Evolutionary conservation across 2,797 vertebrate genomes (phyloP).

Genomic region (Phylloscopus collybita): DNA sequence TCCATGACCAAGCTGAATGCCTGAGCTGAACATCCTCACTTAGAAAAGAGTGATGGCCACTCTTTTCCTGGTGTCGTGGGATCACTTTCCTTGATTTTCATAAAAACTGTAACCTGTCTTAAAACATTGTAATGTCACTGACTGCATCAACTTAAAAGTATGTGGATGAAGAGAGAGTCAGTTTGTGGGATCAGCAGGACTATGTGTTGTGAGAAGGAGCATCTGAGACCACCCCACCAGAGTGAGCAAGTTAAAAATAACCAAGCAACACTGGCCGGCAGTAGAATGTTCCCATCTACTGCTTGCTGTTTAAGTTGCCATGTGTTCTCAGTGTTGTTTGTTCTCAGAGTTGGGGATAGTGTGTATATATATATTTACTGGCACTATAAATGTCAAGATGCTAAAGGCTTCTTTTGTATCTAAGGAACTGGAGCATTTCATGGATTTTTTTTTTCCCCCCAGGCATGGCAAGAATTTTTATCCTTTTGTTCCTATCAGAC

Average conservation of each 20-base stretch:
- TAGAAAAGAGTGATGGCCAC: background rate
- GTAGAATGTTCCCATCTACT: background rate
- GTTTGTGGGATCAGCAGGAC: background rate
- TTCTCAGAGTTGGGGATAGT: background rate
- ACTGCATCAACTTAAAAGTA: background rate
- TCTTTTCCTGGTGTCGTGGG: background rate
- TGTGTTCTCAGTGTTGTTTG: background rate
- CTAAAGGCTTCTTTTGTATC: background rate
- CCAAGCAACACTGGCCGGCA: background rate
- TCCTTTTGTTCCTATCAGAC: background rate
- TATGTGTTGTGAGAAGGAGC: background rate
- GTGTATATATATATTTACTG: background rate
- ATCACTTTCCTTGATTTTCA: background rate
- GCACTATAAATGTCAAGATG: background rate
- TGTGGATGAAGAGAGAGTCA: background rate
- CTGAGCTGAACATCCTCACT: background rate
- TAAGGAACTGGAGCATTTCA: background rate
- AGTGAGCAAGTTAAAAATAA: background rate
- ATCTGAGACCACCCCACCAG: background rate
- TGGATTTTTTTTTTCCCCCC: background rate
- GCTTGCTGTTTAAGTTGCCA: background rate
- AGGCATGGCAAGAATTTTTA: background rate
- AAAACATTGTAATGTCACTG: background rate
- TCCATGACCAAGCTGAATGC: background rate
- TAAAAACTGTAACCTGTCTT: background rate